Percentiles rank a stretch among this genome's conserved stretches.
These are phyloP conservation scores for Caenorhabditis tropicalis DNA, from an alignment of 1,140 invertebrate species.

Conservation along the genomic window DNA sequence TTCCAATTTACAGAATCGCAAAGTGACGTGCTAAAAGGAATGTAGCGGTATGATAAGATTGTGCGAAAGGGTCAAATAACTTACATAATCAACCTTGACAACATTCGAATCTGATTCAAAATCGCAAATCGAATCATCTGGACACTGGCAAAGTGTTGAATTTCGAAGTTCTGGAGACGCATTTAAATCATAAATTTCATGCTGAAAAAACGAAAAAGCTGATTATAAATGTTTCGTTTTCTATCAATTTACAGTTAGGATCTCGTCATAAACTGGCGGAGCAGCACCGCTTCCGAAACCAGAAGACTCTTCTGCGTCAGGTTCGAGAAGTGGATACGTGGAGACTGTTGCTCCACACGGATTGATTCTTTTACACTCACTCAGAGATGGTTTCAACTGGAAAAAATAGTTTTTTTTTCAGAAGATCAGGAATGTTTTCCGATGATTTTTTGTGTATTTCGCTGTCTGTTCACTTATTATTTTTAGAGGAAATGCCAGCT, in stretches of 20 bases:
- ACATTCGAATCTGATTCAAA: slow-evolving; percentile 14
- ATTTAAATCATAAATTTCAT: slow-evolving; percentile 29
- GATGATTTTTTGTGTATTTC: background rate
- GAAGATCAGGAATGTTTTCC: background rate
- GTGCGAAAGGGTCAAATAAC: background rate
- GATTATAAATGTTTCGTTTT: background rate
- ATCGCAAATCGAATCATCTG: slow-evolving; percentile 2
- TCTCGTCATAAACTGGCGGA: slow-evolving; percentile 17
- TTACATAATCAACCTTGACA: slow-evolving; percentile 29
- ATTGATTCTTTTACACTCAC: background rate
- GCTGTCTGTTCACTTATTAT: background rate
- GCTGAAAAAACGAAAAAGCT: background rate
- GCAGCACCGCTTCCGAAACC: slow-evolving; percentile 22
- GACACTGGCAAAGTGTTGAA: slow-evolving; percentile 9
- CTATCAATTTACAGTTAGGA: background rate
- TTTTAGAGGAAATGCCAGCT: background rate
- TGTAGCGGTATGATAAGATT: background rate
- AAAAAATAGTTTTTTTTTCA: background rate
- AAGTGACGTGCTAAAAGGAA: background rate
- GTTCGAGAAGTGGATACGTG: slow-evolving; percentile 29
- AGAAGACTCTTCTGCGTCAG: slow-evolving; percentile 18
- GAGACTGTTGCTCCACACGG: slow-evolving; percentile 22
- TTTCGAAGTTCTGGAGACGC: background rate
- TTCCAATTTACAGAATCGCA: slow-evolving; percentile 31
- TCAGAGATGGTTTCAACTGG: slow-evolving; percentile 19